phyloP scores from a whole-genome alignment of 2,888 invertebrate species.

The Chloroclystis v-ata region DNA sequence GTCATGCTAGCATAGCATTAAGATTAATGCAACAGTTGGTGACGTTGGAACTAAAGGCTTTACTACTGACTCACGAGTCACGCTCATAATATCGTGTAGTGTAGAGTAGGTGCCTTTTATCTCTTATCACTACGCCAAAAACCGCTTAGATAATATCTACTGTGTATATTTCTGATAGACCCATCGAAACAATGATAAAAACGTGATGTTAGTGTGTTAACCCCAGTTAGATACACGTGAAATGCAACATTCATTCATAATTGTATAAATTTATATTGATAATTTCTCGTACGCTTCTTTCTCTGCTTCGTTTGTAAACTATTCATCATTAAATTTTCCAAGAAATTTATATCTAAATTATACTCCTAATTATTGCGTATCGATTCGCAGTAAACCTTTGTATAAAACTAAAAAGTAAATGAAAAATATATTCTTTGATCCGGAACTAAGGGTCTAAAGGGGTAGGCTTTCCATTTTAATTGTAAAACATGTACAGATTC shows the following conservation, averaged over 20 bases:
- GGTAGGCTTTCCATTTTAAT: slow-evolving; percentile 18
- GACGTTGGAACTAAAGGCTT: too few species aligned
- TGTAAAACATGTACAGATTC: slow-evolving; percentile 29
- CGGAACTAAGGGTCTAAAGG: slow-evolving; percentile 19
- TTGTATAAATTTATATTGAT: slow-evolving; percentile 6
- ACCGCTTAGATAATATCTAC: slow-evolving; percentile 1
- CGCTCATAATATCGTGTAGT: too few species aligned
- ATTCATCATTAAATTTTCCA: slow-evolving; percentile 6
- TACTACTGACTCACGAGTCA: too few species aligned
- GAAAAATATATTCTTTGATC: slow-evolving; percentile 12
- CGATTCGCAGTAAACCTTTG: slow-evolving; percentile 18
- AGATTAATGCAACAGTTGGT: too few species aligned
- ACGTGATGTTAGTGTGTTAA: neutral
- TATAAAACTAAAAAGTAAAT: slow-evolving; percentile 13
- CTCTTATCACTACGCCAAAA: slow-evolving; percentile 2
- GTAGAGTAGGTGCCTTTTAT: slow-evolving; percentile 1
- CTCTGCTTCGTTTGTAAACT: too few species aligned
- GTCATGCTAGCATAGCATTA: too few species aligned
- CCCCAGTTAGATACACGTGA: too few species aligned
- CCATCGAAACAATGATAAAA: neutral
- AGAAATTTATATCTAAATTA: slow-evolving; percentile 2
- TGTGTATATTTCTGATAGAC: neutral
- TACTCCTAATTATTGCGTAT: neutral
- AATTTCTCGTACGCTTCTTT: slow-evolving; percentile 9
- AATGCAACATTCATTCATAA: neutral